Conservation (phyloP, 2,797 vertebrate genomes). For the Micrastur ruficollis region DNA sequence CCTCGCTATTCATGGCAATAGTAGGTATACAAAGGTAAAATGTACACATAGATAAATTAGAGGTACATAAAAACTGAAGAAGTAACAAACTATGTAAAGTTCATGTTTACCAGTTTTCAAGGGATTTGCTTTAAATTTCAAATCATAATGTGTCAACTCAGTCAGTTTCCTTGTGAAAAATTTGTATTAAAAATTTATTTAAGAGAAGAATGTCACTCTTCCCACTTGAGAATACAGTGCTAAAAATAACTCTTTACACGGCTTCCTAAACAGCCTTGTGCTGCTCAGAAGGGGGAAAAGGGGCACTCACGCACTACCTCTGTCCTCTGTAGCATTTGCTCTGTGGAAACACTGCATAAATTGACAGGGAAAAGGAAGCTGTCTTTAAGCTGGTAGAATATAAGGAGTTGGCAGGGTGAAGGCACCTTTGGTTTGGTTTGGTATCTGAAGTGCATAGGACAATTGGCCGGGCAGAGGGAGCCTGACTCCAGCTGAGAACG, state of each 20-base stretch:
- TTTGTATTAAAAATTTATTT: neutral
- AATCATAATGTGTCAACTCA: neutral
- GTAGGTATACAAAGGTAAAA: neutral
- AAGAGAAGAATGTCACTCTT: neutral
- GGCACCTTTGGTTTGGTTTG: conserved; percentile 58
- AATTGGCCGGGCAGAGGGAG: conserved; percentile 70
- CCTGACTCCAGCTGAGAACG: conserved; percentile 75
- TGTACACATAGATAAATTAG: neutral
- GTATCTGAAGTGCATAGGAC: conserved; percentile 69
- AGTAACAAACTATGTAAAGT: neutral
- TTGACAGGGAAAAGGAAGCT: conserved; percentile 5
- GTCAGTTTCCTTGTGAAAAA: neutral
- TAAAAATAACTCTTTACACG: neutral
- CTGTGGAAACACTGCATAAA: neutral
- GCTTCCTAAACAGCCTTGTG: neutral
- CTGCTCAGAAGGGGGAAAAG: neutral
- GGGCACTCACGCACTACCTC: neutral
- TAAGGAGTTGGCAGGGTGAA: conserved; percentile 38
- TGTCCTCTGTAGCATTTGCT: neutral
- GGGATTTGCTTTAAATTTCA: neutral
- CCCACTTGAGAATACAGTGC: neutral
- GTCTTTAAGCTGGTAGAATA: conserved; percentile 13
- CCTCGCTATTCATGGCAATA: neutral
- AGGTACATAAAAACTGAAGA: neutral
- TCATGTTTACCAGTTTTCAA: neutral